Evolutionary conservation across 1,140 invertebrate genomes (phyloP).

Genomic region (Alviniconcha marisindica): DNA sequence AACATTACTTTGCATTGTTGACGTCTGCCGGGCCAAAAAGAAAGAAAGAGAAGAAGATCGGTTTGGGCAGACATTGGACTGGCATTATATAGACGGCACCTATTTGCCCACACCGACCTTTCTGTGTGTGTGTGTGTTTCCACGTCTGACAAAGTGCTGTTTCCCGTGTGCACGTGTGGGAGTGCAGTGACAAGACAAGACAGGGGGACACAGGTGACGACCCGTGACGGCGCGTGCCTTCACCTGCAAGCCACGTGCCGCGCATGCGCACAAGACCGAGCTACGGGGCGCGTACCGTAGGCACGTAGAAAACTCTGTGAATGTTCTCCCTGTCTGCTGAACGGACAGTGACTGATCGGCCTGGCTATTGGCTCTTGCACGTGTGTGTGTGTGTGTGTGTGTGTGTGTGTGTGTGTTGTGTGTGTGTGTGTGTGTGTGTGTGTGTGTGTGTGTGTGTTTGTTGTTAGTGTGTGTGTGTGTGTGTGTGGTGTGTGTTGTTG

Average conservation of each 20-base stretch:
- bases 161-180: too few relatives aligned
- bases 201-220: neutral
- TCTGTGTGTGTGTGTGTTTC: too few relatives aligned
- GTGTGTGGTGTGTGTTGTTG: too few relatives aligned
- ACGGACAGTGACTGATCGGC: neutral
- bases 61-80: too few relatives aligned
- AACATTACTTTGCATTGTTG: too few relatives aligned
- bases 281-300: neutral
- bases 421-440: neutral
- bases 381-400: neutral
- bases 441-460: too few relatives aligned
- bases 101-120: too few relatives aligned
- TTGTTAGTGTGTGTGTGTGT: too few relatives aligned
- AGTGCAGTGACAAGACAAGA: neutral
- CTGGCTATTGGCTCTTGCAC: neutral
- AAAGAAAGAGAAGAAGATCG: too few relatives aligned
- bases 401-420: constrained; percentile 21
- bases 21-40: too few relatives aligned
- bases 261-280: constrained; percentile 9
- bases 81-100: too few relatives aligned
- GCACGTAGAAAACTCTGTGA: neutral
- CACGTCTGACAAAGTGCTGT: too few relatives aligned
- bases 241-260: constrained; percentile 8
- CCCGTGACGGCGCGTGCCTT: constrained; percentile 9
- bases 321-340: neutral